Percentiles rank a stretch among this genome's conserved stretches.
Evolutionary conservation across 1,140 invertebrate species (phyloP).

Genomic region (Charaxes varanes): DNA sequence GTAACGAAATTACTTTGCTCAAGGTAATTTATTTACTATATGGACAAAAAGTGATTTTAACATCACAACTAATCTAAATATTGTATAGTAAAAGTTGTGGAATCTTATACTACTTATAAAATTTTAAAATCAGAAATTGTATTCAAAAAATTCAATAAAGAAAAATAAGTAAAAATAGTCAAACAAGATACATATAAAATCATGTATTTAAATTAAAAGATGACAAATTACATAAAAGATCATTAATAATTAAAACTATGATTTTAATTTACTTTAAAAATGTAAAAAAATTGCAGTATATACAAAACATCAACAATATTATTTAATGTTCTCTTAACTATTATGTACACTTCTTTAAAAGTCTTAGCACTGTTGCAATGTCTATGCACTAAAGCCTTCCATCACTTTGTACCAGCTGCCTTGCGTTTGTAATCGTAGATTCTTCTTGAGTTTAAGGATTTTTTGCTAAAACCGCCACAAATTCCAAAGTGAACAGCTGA

Average conservation of each 20-base stretch:
- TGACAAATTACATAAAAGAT: no score
- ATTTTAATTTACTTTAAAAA: slow-evolving; percentile 11
- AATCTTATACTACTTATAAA: no score
- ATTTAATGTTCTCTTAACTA: slow-evolving; percentile 12
- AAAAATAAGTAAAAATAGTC: no score
- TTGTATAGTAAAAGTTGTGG: no score
- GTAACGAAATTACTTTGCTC: no score
- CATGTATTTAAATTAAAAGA: neutral
- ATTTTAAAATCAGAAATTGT: no score
- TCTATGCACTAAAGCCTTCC: slow-evolving; percentile 26
- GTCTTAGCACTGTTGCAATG: slow-evolving; percentile 29
- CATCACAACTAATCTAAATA: no score
- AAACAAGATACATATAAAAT: slow-evolving; percentile 5
- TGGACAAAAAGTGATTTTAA: no score
- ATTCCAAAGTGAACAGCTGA: slow-evolving; percentile 28
- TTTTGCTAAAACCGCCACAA: slow-evolving; percentile 20
- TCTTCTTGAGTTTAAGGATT: slow-evolving; percentile 17
- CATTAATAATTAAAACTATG: slow-evolving; percentile 10
- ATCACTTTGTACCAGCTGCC: slow-evolving; percentile 5
- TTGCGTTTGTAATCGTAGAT: slow-evolving; percentile 5
- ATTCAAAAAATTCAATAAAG: no score
- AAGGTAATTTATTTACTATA: no score
- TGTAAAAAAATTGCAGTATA: slow-evolving; percentile 20
- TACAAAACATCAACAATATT: slow-evolving; percentile 18
- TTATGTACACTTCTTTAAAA: slow-evolving; percentile 16